Base-by-base conservation (phyloP, 2,797 vertebrate genomes). In the Prunella strophiata region DNA sequence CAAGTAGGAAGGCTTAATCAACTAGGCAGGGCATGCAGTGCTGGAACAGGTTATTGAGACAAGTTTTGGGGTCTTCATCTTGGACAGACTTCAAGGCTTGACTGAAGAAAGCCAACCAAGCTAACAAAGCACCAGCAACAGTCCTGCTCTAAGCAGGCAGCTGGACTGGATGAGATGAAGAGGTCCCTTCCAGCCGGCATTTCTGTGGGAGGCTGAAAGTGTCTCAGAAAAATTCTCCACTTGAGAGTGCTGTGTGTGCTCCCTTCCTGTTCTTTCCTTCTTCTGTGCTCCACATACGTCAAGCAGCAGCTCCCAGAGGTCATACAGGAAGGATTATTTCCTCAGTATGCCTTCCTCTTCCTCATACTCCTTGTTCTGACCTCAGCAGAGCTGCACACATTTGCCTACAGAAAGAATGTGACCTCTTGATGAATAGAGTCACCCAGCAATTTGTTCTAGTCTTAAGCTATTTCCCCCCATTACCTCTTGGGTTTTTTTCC, bases 391-490 rank as follows among this genome's bases (percentile, higher is more conserved):
- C 80, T 73, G 34, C 4, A 3, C 55, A 74, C 38, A 67, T 84
- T 88, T 77, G 63, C 76, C 77, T 94, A 51, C 76, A 94, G 93
- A 93, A 96, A 93, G 86, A 93, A 95, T 93, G 85, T 92, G 91
- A 96, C 94, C 93, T 96, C 82, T 94, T 73, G 80, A 83, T 94
- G n/a, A 88, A 52, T 4, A 15, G 54, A 73, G 84, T 87, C 95
- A 85, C 85, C 83, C 88, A 91, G 83, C 61, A 94, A 87, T 94
- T 95, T 97, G 74, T 89, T 92, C 74, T 91, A 71, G 27, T 91
- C 90, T 79, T 78, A 83, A 94, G 74, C 38, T 91, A 85, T 91
- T 97, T 94, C 90, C 83, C 74, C 55, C 1, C 3, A 34, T 75
- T 94, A 86, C 73, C 79, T 75, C 87, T 70, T 91, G 55, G 3